Base-by-base conservation (phyloP, 2,888 invertebrate species). In the Matsumyia berberina region DNA sequence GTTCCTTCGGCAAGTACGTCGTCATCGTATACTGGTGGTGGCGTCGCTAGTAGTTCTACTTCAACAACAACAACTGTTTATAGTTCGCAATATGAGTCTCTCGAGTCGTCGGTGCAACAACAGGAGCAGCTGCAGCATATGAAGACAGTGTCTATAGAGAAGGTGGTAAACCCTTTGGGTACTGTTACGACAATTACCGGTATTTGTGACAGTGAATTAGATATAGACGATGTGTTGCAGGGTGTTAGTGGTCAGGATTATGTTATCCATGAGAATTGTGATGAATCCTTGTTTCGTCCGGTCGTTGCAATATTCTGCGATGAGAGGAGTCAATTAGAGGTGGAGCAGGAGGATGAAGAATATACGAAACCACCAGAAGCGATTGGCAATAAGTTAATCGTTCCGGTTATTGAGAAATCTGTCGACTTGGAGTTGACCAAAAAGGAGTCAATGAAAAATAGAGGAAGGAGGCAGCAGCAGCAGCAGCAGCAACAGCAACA, bases 111-210 rank as follows among this genome's bases (percentile, higher is more conserved):
- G 12, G 49, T 72, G 39, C 60, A 73, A 9, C 60, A 70, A 51
- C 51, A 77, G 19, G 62, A 73, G n/a, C 66, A 55, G 12, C 73
- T 67, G 11, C 66, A 55, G 12, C 73, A 82, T 19, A 72, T 81
- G 37, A 77, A 86, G 29, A 64, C 86, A 31, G 44, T 87, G 6
- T 88, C 89, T 6, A 89, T 92, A 17, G 92, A 91, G 86, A 92
- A 92, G 73, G 95, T 95, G 87, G 96, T 96, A 89, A 96, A 95
- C 92, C 96, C 96, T 70, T 92, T 95, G 90, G 96, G 96, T 88
- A 95, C 95, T 80, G 96, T 96, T 88, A 94, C 90, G 86, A 92
- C 91, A 88, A 92, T 92, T 90, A 89, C 89, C 55, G 88, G 89
- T 1, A 90, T 90, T 73, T 88, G 89, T 51, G 89, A 89, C 31